Evolutionary conservation across 1,140 invertebrate genomes (phyloP), one percentile per base, ranked within the genome.

Genomic region (Pseudomyrmex concolor): DNA sequence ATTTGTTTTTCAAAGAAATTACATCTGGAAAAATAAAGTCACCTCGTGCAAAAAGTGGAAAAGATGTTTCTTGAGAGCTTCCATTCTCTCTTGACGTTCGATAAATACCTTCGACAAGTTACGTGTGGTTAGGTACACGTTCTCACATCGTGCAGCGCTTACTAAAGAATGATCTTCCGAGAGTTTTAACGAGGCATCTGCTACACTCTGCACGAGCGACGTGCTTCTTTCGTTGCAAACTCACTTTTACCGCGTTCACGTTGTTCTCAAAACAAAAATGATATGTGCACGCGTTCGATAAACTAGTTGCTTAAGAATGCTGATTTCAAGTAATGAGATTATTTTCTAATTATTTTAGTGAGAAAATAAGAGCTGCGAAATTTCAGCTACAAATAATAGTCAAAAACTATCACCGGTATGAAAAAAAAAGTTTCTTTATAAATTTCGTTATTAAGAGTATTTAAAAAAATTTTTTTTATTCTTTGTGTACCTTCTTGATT

Each of bases 101-200:
- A 80, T 80, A 80, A 70, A 78, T 84, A 84, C 71, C 59, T 63
- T 22, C 66, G 43, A 43, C 57, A 19, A 48, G 43, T 72, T 55
- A 45, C 10, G 7, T 59, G 76, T 13, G 76, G 76, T 59, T 80
- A 80, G 71, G 66, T 80, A 80, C 22, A 66, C 67, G 48, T 62
- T 73, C 54, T 34, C 63, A 72, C 13, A 67, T 59, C 34, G 34
- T 2, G 66, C 17, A 3, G 15, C 67, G 54, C n/a, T 17, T 34
- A 76, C 59, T 25, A 15, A 76, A 64, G 48, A 68, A 86, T 86
- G 66, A 81, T 63, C 63, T 59, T 68, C 50, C 12, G 25, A 60
- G 55, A 82, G 57, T 72, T 72, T 84, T 78, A 86, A 84, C 67
- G 71, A 83, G 63, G 50, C 62, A 60, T 54, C 64, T 80, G 55